Percentiles rank a stretch among this genome's conserved stretches.
Conservation (phyloP, 1,140 invertebrate genomes). For the Hesperophylax magnus region DNA sequence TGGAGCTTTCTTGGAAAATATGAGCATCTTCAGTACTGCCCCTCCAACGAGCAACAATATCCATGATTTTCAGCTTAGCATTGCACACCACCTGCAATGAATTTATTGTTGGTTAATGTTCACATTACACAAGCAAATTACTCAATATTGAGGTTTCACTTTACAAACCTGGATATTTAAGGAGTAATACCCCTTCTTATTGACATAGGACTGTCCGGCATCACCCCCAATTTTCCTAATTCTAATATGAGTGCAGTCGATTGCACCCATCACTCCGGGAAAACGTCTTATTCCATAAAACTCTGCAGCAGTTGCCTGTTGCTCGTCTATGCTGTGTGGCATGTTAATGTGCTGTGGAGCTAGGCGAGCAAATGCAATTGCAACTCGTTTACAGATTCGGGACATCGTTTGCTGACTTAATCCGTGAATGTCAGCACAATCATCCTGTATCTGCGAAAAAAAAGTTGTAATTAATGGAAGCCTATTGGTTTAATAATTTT, state of each 20-base stretch:
- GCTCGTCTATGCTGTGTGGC: not conserved
- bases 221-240: not conserved
- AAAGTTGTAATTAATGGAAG: too few species aligned
- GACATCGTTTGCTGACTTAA: too few species aligned
- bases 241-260: not conserved
- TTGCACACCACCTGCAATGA: not conserved
- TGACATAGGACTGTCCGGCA: not conserved
- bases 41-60: not conserved
- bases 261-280: not conserved
- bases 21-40: not conserved
- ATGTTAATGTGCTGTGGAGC: not conserved
- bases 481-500: too few species aligned
- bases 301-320: not conserved
- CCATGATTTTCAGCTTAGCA: not conserved
- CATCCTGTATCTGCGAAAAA: too few species aligned
- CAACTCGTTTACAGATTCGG: not conserved
- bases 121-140: not conserved
- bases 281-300: not conserved
- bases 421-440: too few species aligned
- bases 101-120: too few species aligned
- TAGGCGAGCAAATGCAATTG: not conserved
- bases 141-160: not conserved
- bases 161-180: not conserved
- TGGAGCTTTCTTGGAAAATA: not conserved
- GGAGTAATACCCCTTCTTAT: not conserved